Evolutionary conservation across 2,797 vertebrate genomes (phyloP).

Genomic region (Acanthopagrus latus): DNA sequence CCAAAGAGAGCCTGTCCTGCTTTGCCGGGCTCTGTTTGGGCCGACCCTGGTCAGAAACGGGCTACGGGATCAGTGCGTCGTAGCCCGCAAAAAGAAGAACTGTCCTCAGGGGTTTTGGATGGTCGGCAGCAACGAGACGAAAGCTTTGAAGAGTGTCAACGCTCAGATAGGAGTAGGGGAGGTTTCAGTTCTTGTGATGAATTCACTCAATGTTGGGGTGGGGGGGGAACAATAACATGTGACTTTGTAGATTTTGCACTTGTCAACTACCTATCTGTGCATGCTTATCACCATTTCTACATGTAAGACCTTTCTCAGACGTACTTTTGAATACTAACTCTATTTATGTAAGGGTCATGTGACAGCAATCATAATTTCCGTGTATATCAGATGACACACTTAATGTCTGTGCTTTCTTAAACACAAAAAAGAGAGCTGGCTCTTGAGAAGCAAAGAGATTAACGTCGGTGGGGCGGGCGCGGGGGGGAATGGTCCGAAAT

Average conservation of each 20-base stretch:
- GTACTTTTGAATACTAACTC: constrained; percentile 83
- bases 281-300: constrained; percentile 85
- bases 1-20: constrained; percentile 62
- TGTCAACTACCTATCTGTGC: constrained; percentile 85
- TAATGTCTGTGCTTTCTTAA: constrained; percentile 80
- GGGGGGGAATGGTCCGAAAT: constrained; percentile 53
- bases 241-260: constrained; percentile 86
- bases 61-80: constrained; percentile 8
- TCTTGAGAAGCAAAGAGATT: constrained; percentile 69
- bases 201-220: constrained; percentile 70
- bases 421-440: constrained; percentile 70
- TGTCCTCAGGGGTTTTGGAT: constrained; percentile 61
- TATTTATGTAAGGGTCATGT: constrained; percentile 84
- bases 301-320: constrained; percentile 82
- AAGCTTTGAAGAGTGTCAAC: constrained; percentile 35
- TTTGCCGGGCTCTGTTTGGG: constrained; percentile 55
- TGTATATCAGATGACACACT: constrained; percentile 81
- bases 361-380: constrained; percentile 82
- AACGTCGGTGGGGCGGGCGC: constrained; percentile 40
- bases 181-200: constrained; percentile 71
- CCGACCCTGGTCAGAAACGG: constrained; percentile 46
- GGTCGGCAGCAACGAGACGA: constrained; percentile 44
- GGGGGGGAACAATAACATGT: constrained; percentile 68
- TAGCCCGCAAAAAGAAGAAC: constrained; percentile 49
- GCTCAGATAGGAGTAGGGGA: constrained; percentile 22